Evolutionary conservation across 2,888 invertebrate species (phyloP).

Genomic region (Lomographa bimaculata): DNA sequence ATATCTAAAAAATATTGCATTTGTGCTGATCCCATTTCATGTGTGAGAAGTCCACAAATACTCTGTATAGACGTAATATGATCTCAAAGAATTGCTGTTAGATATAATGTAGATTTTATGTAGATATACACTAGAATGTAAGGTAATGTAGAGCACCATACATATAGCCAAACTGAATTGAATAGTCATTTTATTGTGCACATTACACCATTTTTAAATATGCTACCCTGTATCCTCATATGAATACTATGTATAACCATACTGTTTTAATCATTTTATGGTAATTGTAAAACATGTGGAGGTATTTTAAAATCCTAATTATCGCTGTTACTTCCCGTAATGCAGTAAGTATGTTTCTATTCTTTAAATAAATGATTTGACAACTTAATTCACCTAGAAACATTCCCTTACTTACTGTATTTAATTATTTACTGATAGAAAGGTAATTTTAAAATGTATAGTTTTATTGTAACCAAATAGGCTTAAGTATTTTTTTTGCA

Average conservation of each 20-base stretch:
- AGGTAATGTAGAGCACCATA: slow-evolving; percentile 28
- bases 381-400: slow-evolving; percentile 23
- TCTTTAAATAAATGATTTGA: slow-evolving; percentile 8
- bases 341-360: slow-evolving; percentile 10
- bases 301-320: slow-evolving; percentile 4
- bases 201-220: slow-evolving; percentile 9
- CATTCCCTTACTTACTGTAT: slow-evolving; percentile 14
- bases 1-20: no score
- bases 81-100: slow-evolving; percentile 29
- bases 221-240: slow-evolving; percentile 7
- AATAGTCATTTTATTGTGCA: slow-evolving; percentile 19
- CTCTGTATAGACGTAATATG: no score
- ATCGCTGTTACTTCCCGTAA: slow-evolving; percentile 9
- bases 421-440: slow-evolving; percentile 5
- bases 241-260: slow-evolving; percentile 5
- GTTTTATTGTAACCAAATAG: slow-evolving; percentile 21
- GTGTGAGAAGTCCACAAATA: no score
- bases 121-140: slow-evolving; percentile 20
- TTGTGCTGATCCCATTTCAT: slow-evolving; percentile 14
- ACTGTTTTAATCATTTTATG: slow-evolving; percentile 9
- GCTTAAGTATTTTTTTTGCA: slow-evolving; percentile 39
- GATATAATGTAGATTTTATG: slow-evolving; percentile 21
- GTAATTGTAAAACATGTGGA: slow-evolving; percentile 1
- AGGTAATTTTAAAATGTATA: slow-evolving; percentile 7
- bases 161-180: slow-evolving; percentile 11